Conservation (phyloP, 2,888 invertebrate genomes). For the Hydriomena furcata region DNA sequence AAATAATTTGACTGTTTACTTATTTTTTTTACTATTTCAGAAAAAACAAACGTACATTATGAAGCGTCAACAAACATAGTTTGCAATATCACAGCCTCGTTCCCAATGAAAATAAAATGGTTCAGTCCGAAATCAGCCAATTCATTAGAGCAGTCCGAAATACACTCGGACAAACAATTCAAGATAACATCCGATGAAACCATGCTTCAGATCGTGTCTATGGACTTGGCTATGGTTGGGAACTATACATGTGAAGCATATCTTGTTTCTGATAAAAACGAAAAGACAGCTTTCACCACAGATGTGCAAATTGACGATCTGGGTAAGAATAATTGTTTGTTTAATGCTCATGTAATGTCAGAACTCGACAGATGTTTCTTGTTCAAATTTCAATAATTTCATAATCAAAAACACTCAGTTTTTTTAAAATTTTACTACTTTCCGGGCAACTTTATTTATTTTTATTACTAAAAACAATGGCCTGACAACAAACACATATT, state of each 20-base stretch:
- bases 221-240: conserved; percentile 19
- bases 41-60: conserved; percentile 10
- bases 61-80: conserved; percentile 8
- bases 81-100: conserved; percentile 25
- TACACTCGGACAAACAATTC: conserved; percentile 2
- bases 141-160: background rate
- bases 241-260: conserved; percentile 28
- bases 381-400: too few species aligned
- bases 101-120: conserved; percentile 27
- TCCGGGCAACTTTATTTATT: too few species aligned
- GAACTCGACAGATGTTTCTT: too few species aligned
- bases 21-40: conserved; percentile 15
- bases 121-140: conserved; percentile 5
- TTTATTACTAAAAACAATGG: too few species aligned
- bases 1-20: too few species aligned
- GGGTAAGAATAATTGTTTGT: conserved; percentile 9
- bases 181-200: conserved; percentile 12
- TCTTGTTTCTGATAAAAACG: conserved; percentile 6
- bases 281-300: conserved; percentile 12
- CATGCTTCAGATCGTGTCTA: conserved; percentile 15
- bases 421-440: too few species aligned
- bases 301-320: conserved; percentile 17
- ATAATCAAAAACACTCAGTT: too few species aligned
- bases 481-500: too few species aligned
- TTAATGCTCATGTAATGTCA: background rate